Evolutionary conservation across 2,797 vertebrate species (phyloP).

Genomic region (Gouania willdenowi): DNA sequence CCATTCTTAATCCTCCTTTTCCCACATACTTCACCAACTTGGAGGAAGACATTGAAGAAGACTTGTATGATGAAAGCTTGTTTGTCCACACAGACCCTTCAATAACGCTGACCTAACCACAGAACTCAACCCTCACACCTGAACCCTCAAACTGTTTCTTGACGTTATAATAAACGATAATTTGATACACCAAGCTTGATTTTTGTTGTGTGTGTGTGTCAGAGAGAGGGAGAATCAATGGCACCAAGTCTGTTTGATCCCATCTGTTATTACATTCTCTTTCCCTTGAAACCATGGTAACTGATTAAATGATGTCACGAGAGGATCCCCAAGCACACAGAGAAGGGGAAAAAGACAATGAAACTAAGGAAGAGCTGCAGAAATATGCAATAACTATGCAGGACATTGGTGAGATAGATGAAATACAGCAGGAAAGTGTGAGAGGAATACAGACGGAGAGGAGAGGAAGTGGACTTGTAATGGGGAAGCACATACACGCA

Average conservation of each 20-base stretch:
- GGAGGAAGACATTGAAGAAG: conserved; percentile 86
- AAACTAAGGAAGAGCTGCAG: conserved; percentile 27
- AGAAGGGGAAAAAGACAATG: conserved; percentile 1
- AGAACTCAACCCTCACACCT: not conserved
- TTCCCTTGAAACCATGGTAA: conserved; percentile 67
- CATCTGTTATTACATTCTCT: conserved; percentile 48
- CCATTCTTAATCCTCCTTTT: conserved; percentile 80
- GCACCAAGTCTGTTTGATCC: conserved; percentile 34
- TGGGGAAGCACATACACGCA: conserved; percentile 33
- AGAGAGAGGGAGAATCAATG: not conserved
- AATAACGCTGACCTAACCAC: conserved; percentile 65
- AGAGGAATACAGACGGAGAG: conserved; percentile 17
- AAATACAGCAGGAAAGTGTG: conserved; percentile 7
- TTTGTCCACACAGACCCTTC: conserved; percentile 82
- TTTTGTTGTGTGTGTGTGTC: not conserved
- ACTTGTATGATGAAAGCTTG: conserved; percentile 84
- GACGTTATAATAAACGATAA: conserved; percentile 50
- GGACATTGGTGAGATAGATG: conserved; percentile 3
- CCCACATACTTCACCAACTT: conserved; percentile 90
- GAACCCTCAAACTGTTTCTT: conserved; percentile 9
- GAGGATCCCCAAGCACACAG: conserved; percentile 60
- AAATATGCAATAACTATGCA: conserved; percentile 60
- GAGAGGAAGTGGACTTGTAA: conserved; percentile 17
- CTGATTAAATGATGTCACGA: conserved; percentile 61
- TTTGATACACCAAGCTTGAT: not conserved